Base-by-base conservation (phyloP, 2,113 vertebrate genomes). In the Forbesichthys agassizii region DNA sequence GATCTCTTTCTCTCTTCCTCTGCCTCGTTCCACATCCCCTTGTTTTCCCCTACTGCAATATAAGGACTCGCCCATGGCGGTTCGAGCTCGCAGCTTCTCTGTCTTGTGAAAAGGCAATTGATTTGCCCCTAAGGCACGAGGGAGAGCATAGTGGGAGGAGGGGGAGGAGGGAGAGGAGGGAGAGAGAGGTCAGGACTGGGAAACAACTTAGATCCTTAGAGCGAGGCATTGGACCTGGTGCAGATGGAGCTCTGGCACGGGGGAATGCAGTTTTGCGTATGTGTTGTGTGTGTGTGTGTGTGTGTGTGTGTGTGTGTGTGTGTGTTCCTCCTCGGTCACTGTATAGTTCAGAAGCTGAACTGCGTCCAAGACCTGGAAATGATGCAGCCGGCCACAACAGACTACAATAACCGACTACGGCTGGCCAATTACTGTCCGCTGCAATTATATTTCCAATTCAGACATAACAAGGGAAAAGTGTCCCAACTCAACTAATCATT, bases 371-470 rank as follows among this genome's bases (percentile, higher is more conserved):
- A 68, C 72, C 65, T 76, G 81, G 88, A 90, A 92, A 92, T 91
- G 88, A 90, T 89, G 90, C 87, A 89, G 83, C 53, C 75, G 64
- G 75, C 82, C 81, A 85, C 83, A 88, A 85, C 83, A 86, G 86
- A 92, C 89, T 85, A 90, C 91, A 92, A 92, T 90, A 89, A 90
- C 90, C 90, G 86, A 90, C 87, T 87, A 77, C 65, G 74, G 85
- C 86, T 77, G 78, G 91, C 90, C 90, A 91, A 91, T 92, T 92
- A 92, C 89, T 92, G 90, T 91, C 90, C 14, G 47, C 73, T 73
- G 53, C 86, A 92, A 92, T 92, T 92, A 92, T 92, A 92, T 92
- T 92, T 92, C 84, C 85, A 91, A 91, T 92, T 90, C 89, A 84
- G 84, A 92, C 82, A 87, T 89, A 90, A 90, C 87, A 71, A 78